Conservation (phyloP, 64 coral and sea anemone genomes). For the Trachythela sp. region DNA sequence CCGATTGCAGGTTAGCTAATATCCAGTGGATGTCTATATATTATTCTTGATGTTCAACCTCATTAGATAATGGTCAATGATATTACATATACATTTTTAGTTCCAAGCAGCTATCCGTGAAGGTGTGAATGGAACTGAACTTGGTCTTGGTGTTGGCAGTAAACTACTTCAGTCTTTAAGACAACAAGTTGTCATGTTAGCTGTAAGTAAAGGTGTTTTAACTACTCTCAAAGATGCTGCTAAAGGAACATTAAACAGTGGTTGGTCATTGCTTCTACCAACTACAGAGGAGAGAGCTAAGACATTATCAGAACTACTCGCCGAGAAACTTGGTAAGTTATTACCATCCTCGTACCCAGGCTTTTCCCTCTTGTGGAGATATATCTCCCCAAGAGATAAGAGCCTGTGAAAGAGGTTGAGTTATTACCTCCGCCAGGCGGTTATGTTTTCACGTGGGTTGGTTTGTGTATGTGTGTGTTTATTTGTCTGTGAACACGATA, state of each 20-base stretch:
- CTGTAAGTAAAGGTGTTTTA: conserved; percentile 84
- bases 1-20: too few species aligned
- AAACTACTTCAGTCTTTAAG: conserved; percentile 93
- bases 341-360: background rate
- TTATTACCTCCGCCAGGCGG: too few species aligned
- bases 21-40: too few species aligned
- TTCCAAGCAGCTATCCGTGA: conserved; percentile 91
- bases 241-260: conserved; percentile 81
- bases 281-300: conserved; percentile 93
- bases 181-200: conserved; percentile 91
- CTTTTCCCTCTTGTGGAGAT: too few species aligned
- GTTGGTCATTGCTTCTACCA: conserved; percentile 79
- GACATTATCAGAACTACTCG: conserved; percentile 75
- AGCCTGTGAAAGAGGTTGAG: too few species aligned
- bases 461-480: too few species aligned
- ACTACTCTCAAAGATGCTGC: conserved; percentile 88
- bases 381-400: too few species aligned
- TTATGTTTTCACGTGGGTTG: too few species aligned
- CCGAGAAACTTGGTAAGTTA: conserved; percentile 51
- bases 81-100: conserved; percentile 39
- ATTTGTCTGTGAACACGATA: too few species aligned
- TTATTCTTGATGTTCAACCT: too few species aligned
- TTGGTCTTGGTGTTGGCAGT: conserved; percentile 94
- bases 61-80: too few species aligned
- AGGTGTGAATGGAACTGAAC: conserved; percentile 58